Conservation (phyloP, 2,797 vertebrate genomes). For the Buceros bicornis region DNA sequence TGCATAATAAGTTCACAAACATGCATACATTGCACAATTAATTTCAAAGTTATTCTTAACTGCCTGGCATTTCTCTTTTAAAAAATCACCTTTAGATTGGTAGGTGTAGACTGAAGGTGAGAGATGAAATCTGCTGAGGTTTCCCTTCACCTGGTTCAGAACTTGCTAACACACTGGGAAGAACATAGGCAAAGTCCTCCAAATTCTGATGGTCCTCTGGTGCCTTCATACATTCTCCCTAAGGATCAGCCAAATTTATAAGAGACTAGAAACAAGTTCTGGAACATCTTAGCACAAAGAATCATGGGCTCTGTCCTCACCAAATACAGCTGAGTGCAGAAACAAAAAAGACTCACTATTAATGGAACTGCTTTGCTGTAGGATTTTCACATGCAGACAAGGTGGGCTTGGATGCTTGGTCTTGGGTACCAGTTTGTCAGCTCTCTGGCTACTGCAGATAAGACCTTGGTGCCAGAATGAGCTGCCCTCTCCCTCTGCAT, state of each 20-base stretch:
- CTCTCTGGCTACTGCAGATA: slow-evolving; percentile 3
- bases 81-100: background rate
- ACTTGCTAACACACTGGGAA: background rate
- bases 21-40: background rate
- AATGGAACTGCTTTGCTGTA: background rate
- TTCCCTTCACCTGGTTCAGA: background rate
- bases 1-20: background rate
- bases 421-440: background rate
- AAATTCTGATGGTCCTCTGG: background rate
- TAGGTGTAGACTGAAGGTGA: background rate
- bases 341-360: background rate
- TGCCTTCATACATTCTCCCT: background rate
- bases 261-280: background rate
- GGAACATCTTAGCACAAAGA: background rate
- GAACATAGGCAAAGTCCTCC: background rate
- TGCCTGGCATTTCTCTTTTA: background rate
- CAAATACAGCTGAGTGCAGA: background rate
- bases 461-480: background rate
- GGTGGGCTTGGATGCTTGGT: background rate
- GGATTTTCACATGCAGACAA: fast-evolving
- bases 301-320: background rate
- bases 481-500: background rate
- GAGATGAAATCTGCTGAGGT: background rate
- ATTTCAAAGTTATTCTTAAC: background rate
- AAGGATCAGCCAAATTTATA: background rate